Base-by-base conservation (phyloP, 2,888 invertebrate species). In the Leptothorax acervorum region DNA sequence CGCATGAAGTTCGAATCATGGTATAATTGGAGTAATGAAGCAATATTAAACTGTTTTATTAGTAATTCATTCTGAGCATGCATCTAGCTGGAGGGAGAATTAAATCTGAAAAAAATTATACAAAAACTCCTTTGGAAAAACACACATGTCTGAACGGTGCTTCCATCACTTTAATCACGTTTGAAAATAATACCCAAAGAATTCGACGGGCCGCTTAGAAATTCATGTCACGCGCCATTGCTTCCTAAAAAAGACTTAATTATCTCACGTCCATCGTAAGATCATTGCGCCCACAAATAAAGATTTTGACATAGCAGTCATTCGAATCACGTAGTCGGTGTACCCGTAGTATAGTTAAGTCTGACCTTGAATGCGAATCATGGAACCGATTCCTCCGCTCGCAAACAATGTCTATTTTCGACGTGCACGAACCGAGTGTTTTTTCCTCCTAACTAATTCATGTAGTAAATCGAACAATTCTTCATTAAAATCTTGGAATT, bases 231-330 rank as follows among this genome's bases (percentile, higher is more conserved):
- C 90, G 89, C 83, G 28, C 71, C 15, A 11, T 31, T 62, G 87
- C 86, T 87, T 89, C 88, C 87, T 87, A 90, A 90, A 90, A 90
- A 90, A 90, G 90, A 90, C 90, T 88, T 90, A 90, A 90, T 90
- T 90, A 90, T 90, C 90, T 90, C 90, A 90, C 90, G 90, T 90
- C 82, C 90, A 90, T 90, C 90, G 90, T 90, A 86, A 88, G 88
- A 90, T 90, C 86, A 90, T 87, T 86, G 82, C 83, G 87, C 87
- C 81, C 78, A 74, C 88, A 90, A 88, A 90, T 90, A 90, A 89
- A 86, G 84, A 89, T 90, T 89, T 90, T 53, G 86, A 75, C 82
- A 74, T 23, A 63, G 42, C 42, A 84, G 35, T 79, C 73, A 90
- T 88, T 88, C 90, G 65, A 75, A 89, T 86, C 90, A 90, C 90